A percentile compares a stretch with the other conserved stretches of the same genome.
These are phyloP conservation scores for Perdita meconis DNA, from an alignment of 2,888 invertebrate species.

Conservation along the genomic window DNA sequence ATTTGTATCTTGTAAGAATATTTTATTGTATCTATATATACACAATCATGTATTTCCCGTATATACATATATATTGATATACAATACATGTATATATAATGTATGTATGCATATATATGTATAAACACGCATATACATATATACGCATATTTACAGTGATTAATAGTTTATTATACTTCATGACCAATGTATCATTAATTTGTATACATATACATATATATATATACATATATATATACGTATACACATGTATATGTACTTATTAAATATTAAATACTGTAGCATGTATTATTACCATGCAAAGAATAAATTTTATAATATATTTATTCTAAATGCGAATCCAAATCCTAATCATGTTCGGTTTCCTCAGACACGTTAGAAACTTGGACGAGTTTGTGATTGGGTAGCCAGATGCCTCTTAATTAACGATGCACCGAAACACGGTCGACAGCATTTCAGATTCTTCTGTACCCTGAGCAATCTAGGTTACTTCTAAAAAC, in stretches of 20 bases:
- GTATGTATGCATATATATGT: conserved; percentile 55
- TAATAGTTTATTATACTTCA: conserved; percentile 56
- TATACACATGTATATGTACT: conserved; percentile 51
- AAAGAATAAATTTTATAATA: conserved; percentile 78
- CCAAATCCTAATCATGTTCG: conserved; percentile 44
- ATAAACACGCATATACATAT: conserved; percentile 22
- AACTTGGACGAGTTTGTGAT: conserved; percentile 42
- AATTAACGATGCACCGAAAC: conserved; percentile 26
- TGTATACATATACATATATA: conserved; percentile 48
- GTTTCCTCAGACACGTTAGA: conserved; percentile 43
- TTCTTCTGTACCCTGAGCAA: conserved; percentile 74
- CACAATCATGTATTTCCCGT: conserved; percentile 65
- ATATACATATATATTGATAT: conserved; percentile 67
- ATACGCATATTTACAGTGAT: conserved; percentile 60
- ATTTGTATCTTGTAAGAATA: conserved; percentile 77
- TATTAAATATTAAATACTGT: conserved; percentile 73
- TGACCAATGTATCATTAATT: conserved; percentile 57
- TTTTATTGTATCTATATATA: conserved; percentile 76
- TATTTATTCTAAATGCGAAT: conserved; percentile 70
- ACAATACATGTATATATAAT: conserved; percentile 63
- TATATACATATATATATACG: conserved; percentile 41
- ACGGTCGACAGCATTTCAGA: conserved; percentile 50
- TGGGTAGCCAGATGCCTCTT: conserved; percentile 6
- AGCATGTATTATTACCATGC: conserved; percentile 71
- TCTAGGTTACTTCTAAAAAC: conserved; percentile 62